Evolutionary conservation across 2,888 invertebrate genomes (phyloP), one percentile per base, ranked within the genome.

Genomic region (Nemapogon koenigi): DNA sequence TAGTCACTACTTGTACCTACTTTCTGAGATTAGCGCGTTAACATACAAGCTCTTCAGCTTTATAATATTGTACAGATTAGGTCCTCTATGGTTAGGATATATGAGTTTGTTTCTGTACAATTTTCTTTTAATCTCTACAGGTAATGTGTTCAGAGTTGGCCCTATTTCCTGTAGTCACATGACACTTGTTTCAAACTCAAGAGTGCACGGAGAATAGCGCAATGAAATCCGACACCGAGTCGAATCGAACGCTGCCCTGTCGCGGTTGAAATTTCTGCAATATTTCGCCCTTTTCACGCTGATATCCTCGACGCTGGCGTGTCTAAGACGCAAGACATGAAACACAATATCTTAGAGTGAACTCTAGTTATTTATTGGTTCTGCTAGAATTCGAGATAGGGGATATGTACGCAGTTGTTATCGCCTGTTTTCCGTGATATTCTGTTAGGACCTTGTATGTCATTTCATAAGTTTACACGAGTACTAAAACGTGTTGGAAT

Each of bases 261-360:
- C 76, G 63, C 65, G 52, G 68, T 73, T 65, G 72, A 71, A 71
- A 73, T 75, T 75, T 71, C 66, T 73, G 72, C 76, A 72, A 78
- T 78, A 76, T 75, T 75, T 76, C 63, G 76, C 72, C 71, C 72
- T 76, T 73, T 76, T 76, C 75, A 72, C 70, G 66, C 69, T 70
- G 72, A 73, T 73, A 76, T 68, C 71, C 64, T 49, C 60, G 59
- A 62, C 57, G 63, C 33, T 17, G 42, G 28, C 71, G 63, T 68
- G 75, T 75, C 75, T 67, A 70, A 73, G 62, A 65, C 65, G 66
- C 63, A 63, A 69, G 73, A 76, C 75, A 64, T 71, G 76, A 72
- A 76, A 78, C 70, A 72, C 75, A 75, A 78, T 76, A 78, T 73
- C 66, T 56, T 53, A 57, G 57, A 63, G 63, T 63, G 61, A 63